Percentiles rank a stretch among this genome's conserved stretches.
Evolutionary conservation across 2,888 invertebrate genomes (phyloP).

Genomic region (Eupithecia insigniata): DNA sequence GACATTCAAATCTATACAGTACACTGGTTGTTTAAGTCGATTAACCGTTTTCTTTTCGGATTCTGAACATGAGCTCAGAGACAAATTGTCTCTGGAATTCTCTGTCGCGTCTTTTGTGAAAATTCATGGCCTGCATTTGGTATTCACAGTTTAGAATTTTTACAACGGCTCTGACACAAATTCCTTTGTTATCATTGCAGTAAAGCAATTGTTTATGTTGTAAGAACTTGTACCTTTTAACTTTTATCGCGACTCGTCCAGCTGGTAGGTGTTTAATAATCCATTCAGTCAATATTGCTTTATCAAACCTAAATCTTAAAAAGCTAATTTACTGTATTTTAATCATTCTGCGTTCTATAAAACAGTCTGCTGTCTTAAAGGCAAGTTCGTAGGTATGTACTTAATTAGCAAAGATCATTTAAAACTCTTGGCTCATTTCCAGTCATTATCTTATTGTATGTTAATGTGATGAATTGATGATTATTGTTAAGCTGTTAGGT

Average conservation of each 20-base stretch:
- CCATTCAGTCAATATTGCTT: neutral
- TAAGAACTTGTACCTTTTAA: constrained; percentile 1
- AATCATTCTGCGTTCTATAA: neutral
- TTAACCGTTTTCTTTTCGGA: constrained; percentile 51
- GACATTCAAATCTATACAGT: constrained; percentile 52
- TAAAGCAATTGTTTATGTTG: constrained; percentile 10
- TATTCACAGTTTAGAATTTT: constrained; percentile 12
- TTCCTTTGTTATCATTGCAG: constrained; percentile 28
- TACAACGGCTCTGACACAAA: constrained; percentile 23
- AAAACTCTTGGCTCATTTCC: constrained; percentile 33
- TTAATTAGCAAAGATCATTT: constrained; percentile 23
- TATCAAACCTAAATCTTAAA: neutral
- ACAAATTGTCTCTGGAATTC: constrained; percentile 38
- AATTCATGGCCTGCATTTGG: constrained; percentile 28
- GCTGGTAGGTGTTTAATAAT: neutral
- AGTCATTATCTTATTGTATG: constrained; percentile 45
- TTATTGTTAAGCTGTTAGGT: neutral
- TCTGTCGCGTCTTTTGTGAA: constrained; percentile 29
- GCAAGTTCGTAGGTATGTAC: constrained; percentile 1
- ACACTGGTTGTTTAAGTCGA: constrained; percentile 39
- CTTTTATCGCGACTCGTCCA: constrained; percentile 8
- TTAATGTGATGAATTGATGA: constrained; percentile 30
- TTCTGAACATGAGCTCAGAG: constrained; percentile 46
- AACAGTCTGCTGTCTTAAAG: neutral
- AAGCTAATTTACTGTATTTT: neutral